Base-by-base conservation (phyloP, 2,888 invertebrate genomes). In the Andrena bucephala region DNA sequence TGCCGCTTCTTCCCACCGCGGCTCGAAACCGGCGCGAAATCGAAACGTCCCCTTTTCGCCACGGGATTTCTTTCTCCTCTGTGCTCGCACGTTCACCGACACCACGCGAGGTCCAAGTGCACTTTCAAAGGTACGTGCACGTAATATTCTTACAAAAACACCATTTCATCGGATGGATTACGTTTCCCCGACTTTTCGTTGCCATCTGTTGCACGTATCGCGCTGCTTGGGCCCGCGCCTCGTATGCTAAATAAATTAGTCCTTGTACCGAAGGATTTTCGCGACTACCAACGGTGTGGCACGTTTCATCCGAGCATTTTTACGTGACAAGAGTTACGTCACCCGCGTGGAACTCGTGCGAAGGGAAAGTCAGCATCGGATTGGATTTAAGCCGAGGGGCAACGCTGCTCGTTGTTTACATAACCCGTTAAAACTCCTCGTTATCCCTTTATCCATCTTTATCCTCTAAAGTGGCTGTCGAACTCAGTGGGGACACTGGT, bases 61-160 rank as follows among this genome's bases (percentile, higher is more conserved):
- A 7, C 13, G 29, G 31, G n/a, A 8, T 29, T 67, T 4, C 4
- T 24, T 6, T 8, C n/a, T 5, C n/a, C 0, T 2, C 20, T 20
- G 10, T 4, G 57, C n/a, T 5, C 27, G 7, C 60, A 20, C 20
- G 24, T 29, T 36, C 24, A 42, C 65, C 42, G 4, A 4, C 42
- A 16, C 42, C 42, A 13, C 42, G 42, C 42, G 7, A 27, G n/a
- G n/a, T 24, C n/a, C 6, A 20, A 10, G 24, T 27, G n/a, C 62
- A 16, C 42, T 6, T 5, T 5, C 54, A 7, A 13, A 71, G 80
- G 80, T 80, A 79, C 66, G 80, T 80, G 52, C 7, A 8, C n/a
- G 2, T 29, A 4, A 20, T 42, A 42, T 42, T 42, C 42, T 16
- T 16, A 42, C 4, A 42, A 42, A 4, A 0, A 42, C 42, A 42